Conservation (phyloP, 35 echinoderm and acorn worm genomes). For the Apostichopus californicus region DNA sequence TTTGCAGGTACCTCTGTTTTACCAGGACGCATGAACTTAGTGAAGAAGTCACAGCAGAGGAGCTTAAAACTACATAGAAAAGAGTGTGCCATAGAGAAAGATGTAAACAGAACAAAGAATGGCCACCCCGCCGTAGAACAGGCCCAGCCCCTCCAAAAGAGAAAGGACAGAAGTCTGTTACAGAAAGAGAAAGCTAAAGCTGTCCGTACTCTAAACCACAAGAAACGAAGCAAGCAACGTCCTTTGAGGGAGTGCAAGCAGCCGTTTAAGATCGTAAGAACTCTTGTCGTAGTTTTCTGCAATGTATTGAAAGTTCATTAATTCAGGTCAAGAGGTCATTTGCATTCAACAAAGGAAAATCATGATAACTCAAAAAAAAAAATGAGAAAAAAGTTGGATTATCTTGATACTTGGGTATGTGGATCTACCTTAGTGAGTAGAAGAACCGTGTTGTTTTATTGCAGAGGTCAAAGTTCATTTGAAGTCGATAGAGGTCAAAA, state of each 20-base stretch:
- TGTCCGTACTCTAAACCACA: constrained; percentile 20
- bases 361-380: too few relatives aligned
- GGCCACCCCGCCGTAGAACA: not conserved
- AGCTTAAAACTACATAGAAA: constrained; percentile 6
- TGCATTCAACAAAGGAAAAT: too few relatives aligned
- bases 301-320: too few relatives aligned
- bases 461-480: too few relatives aligned
- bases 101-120: not conserved
- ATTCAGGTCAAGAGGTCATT: too few relatives aligned
- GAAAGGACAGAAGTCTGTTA: constrained; percentile 5
- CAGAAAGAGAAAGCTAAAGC: constrained; percentile 22
- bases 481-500: too few relatives aligned
- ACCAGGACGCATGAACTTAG: constrained; percentile 72
- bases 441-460: too few relatives aligned
- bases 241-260: constrained; percentile 48
- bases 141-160: not conserved
- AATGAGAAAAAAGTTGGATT: too few relatives aligned
- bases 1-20: constrained; percentile 72
- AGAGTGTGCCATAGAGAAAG: not conserved
- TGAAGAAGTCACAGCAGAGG: constrained; percentile 42
- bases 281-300: not conserved
- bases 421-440: too few relatives aligned
- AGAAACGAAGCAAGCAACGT: not conserved
- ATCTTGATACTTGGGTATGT: too few relatives aligned
- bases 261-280: constrained; percentile 18